phyloP scores from a whole-genome alignment of 2,888 invertebrate species.

The Protonemura montana region DNA sequence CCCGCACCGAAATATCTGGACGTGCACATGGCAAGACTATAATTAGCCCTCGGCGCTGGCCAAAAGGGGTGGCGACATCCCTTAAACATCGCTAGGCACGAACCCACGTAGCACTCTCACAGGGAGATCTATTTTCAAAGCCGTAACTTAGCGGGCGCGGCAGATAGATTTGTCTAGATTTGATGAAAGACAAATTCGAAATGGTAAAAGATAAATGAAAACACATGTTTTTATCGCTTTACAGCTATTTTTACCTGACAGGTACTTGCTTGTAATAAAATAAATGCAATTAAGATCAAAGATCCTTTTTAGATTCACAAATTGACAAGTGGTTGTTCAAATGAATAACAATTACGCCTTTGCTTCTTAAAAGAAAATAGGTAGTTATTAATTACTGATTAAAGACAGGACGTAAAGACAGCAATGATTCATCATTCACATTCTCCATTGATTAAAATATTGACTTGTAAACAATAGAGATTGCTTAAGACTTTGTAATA shows the following conservation, averaged over 20 bases:
- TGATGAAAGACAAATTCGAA: neutral
- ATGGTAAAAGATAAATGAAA: neutral
- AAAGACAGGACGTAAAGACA: neutral
- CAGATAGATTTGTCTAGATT: neutral
- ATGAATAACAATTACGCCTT: neutral
- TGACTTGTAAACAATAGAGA: neutral
- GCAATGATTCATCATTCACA: neutral
- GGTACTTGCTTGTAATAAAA: neutral
- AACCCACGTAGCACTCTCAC: neutral
- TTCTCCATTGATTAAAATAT: neutral
- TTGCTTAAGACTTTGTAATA: neutral
- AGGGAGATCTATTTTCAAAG: neutral
- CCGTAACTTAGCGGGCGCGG: neutral
- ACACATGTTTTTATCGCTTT: neutral
- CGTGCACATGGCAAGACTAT: neutral
- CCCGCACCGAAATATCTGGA: conserved; percentile 1
- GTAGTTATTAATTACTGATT: neutral
- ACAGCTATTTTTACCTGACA: neutral
- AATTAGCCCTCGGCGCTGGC: conserved; percentile 22
- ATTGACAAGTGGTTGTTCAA: neutral
- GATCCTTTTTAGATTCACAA: neutral
- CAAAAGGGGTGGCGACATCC: conserved; percentile 35
- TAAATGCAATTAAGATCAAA: neutral
- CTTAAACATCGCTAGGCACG: neutral
- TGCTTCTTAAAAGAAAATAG: too few species aligned